A percentile compares a stretch with the other conserved stretches of the same genome.
Conservation (phyloP, 2,888 invertebrate genomes). For the Apotomis betuletana region DNA sequence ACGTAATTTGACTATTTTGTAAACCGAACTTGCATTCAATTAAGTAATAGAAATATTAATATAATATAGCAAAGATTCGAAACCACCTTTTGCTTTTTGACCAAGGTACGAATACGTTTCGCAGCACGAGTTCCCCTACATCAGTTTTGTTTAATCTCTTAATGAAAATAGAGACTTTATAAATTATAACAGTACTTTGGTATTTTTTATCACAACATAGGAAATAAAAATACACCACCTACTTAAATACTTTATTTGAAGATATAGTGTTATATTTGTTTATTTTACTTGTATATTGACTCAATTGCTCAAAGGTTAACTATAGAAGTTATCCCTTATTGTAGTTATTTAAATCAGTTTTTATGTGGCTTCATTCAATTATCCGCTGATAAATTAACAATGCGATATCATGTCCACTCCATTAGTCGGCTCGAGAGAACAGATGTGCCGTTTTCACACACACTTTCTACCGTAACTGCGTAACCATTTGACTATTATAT, state of each 20-base stretch:
- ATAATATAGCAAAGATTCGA: neutral
- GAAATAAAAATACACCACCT: too few species aligned
- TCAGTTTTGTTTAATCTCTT: too few species aligned
- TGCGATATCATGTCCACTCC: conserved; percentile 33
- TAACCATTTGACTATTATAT: conserved; percentile 72
- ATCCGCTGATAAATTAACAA: conserved; percentile 33
- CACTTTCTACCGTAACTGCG: conserved; percentile 73
- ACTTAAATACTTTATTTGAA: too few species aligned
- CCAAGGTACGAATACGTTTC: neutral
- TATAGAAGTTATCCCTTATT: too few species aligned
- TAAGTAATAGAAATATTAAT: neutral
- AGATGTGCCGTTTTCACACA: conserved; percentile 62
- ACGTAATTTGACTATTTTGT: conserved; percentile 10
- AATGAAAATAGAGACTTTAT: too few species aligned
- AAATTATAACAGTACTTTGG: too few species aligned
- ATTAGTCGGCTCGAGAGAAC: conserved; percentile 51
- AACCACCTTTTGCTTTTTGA: neutral
- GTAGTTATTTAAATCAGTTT: too few species aligned
- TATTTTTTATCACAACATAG: too few species aligned
- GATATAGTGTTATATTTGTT: too few species aligned
- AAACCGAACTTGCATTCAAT: conserved; percentile 10
- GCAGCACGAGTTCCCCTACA: too few species aligned
- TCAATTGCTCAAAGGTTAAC: neutral
- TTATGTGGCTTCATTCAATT: conserved; percentile 9
- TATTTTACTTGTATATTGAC: too few species aligned